These are phyloP conservation scores for Scomber scombrus DNA, from an alignment of 2,113 vertebrate species.

Conservation along the genomic window DNA sequence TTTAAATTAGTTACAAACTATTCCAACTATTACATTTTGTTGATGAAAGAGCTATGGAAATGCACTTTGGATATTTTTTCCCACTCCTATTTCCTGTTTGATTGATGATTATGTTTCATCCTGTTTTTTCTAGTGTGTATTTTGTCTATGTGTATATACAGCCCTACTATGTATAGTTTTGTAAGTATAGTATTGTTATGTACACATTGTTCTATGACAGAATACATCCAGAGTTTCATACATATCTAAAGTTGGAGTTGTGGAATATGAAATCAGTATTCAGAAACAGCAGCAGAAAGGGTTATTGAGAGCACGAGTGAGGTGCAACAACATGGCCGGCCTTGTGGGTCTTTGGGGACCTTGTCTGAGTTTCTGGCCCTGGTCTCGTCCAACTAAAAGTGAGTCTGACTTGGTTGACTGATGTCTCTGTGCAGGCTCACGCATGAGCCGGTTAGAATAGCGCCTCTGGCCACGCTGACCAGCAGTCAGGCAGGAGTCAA, in stretches of 20 bases:
- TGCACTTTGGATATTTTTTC: too few species aligned
- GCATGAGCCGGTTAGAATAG: slow-evolving; percentile 52
- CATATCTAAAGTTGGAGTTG: slow-evolving; percentile 40
- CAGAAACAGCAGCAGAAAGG: slow-evolving; percentile 52
- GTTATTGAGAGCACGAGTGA: slow-evolving; percentile 37
- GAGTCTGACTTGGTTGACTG: slow-evolving; percentile 50
- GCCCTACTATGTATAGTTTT: not conserved
- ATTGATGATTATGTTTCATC: not conserved
- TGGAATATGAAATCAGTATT: slow-evolving; percentile 66
- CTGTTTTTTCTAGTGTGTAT: not conserved
- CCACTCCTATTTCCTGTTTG: too few species aligned
- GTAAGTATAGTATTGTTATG: not conserved
- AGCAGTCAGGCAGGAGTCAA: slow-evolving; percentile 71
- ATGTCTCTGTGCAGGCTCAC: slow-evolving; percentile 65
- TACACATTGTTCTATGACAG: slow-evolving; percentile 1
- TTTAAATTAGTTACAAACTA: too few species aligned
- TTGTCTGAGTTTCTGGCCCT: slow-evolving; percentile 55
- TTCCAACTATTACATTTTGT: too few species aligned
- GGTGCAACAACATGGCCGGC: slow-evolving; percentile 57
- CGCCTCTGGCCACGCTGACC: slow-evolving; percentile 73
- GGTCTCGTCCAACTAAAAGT: slow-evolving; percentile 57
- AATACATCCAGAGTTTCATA: not conserved
- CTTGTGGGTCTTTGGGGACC: slow-evolving; percentile 24
- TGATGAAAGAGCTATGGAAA: too few species aligned
- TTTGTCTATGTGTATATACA: not conserved